Evolutionary conservation across 2,888 invertebrate species (phyloP).

Genomic region (Mimachlamys varia): DNA sequence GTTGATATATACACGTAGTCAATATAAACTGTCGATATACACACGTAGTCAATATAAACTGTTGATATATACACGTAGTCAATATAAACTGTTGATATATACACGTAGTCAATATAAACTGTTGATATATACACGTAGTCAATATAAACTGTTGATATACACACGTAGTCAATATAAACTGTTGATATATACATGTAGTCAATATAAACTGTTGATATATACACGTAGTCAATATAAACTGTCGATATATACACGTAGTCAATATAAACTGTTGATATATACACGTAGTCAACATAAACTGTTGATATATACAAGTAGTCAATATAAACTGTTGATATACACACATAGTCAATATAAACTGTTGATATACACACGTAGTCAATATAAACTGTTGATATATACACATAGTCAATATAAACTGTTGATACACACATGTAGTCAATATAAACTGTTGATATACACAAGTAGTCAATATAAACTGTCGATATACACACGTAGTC

Average conservation of each 20-base stretch:
- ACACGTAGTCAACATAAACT: background rate
- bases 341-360: background rate
- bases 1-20: background rate
- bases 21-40: background rate
- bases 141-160: background rate
- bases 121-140: background rate
- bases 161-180: background rate
- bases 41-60: background rate
- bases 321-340: background rate
- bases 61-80: background rate
- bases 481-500: background rate
- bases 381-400: background rate
- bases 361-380: background rate
- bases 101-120: background rate
- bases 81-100: slow-evolving; percentile 22
- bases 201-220: background rate
- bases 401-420: background rate
- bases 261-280: background rate
- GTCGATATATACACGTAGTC: background rate
- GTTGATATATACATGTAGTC: background rate
- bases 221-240: background rate
- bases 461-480: background rate
- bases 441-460: background rate
- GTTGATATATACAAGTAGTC: background rate
- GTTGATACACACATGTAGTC: background rate